Evolutionary conservation across 2,113 vertebrate genomes (phyloP).

Genomic region (Lophura nycthemera): DNA sequence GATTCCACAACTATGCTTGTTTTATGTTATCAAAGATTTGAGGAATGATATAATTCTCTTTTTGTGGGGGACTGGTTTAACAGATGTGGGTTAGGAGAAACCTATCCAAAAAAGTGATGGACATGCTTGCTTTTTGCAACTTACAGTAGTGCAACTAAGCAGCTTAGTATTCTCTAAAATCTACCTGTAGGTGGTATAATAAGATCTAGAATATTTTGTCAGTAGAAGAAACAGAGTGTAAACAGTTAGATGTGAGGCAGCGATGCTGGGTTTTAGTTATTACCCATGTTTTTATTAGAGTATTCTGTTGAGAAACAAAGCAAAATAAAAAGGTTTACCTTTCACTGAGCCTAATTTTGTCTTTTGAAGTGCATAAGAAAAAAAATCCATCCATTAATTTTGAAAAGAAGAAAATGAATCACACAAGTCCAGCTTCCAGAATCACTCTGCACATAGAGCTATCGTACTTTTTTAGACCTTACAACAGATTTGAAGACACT

Average conservation of each 20-base stretch:
- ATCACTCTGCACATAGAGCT: not conserved
- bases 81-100: not conserved
- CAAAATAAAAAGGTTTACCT: not conserved
- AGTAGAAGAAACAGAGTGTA: not conserved
- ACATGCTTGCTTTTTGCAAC: rapidly evolving
- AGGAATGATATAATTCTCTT: not conserved
- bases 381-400: not conserved
- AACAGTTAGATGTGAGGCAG: not conserved
- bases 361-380: not conserved
- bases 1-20: not conserved
- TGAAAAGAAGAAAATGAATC: not conserved
- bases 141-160: not conserved
- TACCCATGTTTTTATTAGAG: not conserved
- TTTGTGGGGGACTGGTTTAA: not conserved
- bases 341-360: not conserved
- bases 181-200: slow-evolving; percentile 71
- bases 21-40: not conserved
- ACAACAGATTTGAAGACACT: not conserved
- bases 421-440: not conserved
- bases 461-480: not conserved
- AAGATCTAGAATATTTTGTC: slow-evolving; percentile 57
- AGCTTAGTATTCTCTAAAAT: slow-evolving; percentile 13
- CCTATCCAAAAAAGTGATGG: not conserved
- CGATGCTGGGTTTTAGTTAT: not conserved
- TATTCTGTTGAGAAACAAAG: not conserved